Conservation (phyloP, 37 sponge, comb jelly and placozoan species). For the Tethya wilhelma region DNA sequence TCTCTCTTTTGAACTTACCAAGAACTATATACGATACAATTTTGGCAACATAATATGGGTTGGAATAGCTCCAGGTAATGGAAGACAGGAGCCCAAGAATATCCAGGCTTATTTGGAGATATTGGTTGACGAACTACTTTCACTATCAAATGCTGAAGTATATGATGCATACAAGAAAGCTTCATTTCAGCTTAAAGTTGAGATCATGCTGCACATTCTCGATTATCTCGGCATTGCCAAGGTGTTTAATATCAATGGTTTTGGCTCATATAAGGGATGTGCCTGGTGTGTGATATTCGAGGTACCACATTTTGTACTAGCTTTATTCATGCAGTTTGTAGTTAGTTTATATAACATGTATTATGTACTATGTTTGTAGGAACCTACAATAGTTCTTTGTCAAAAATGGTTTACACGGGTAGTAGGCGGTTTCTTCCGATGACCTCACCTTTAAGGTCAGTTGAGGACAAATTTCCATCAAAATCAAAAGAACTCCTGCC, state of each 20-base stretch:
- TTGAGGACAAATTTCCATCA: background rate
- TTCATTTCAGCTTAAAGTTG: conserved; percentile 6
- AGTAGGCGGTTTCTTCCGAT: background rate
- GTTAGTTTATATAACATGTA: too few species aligned
- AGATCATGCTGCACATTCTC: conserved; percentile 23
- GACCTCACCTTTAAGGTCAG: background rate
- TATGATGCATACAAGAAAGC: conserved; percentile 14
- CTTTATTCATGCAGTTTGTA: too few species aligned
- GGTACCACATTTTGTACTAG: too few species aligned
- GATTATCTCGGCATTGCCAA: conserved; percentile 30
- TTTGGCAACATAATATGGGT: conserved; percentile 10
- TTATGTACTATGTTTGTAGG: too few species aligned
- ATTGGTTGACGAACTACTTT: conserved; percentile 33
- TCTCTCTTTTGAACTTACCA: conserved; percentile 36
- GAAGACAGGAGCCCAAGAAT: background rate
- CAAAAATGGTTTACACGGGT: conserved; percentile 15
- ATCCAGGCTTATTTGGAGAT: conserved; percentile 26
- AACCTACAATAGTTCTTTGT: background rate
- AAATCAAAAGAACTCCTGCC: conserved; percentile 8
- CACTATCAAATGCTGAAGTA: background rate
- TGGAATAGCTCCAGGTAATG: conserved; percentile 44
- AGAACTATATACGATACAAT: background rate
- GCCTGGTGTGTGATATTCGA: too few species aligned
- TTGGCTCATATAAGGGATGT: too few species aligned
- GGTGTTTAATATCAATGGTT: background rate